These are phyloP conservation scores for Dryobota labecula DNA, from an alignment of 2,888 invertebrate genomes.

Conservation along the genomic window DNA sequence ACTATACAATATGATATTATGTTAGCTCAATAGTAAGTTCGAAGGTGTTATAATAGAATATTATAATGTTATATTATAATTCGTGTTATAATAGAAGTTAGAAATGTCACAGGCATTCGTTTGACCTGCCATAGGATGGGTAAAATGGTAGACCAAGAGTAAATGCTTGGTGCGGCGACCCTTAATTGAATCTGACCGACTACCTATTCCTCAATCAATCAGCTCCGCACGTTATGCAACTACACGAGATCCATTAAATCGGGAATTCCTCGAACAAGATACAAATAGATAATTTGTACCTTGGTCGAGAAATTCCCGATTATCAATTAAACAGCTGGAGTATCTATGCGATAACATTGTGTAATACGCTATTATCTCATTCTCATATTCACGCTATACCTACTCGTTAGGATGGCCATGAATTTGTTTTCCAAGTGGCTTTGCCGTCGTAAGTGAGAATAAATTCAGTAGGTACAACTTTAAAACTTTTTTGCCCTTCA, in stretches of 20 bases:
- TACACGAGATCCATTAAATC: not conserved
- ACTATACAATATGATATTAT: conserved; percentile 19
- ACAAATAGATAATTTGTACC: too few relatives aligned
- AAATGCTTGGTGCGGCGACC: not conserved
- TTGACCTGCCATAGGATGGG: not conserved
- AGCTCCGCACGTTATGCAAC: not conserved
- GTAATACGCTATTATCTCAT: not conserved
- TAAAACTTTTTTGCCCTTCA: conserved; percentile 14
- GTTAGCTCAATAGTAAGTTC: conserved; percentile 34
- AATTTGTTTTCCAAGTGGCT: not conserved
- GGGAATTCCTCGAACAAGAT: too few relatives aligned
- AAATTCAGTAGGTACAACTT: conserved; percentile 3
- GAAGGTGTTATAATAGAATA: conserved; percentile 24
- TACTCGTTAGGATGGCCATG: not conserved
- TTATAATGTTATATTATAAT: too few relatives aligned
- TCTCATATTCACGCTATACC: not conserved
- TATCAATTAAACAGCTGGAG: not conserved
- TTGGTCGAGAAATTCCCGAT: not conserved
- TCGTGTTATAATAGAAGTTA: not conserved
- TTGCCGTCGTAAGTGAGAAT: not conserved
- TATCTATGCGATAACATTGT: not conserved
- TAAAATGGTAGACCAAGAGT: not conserved
- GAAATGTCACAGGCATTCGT: not conserved
- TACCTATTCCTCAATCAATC: conserved; percentile 16
- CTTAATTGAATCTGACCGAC: conserved; percentile 3